These are phyloP conservation scores for Periphyllus acericola DNA, from an alignment of 2,888 invertebrate genomes.

Conservation along the genomic window DNA sequence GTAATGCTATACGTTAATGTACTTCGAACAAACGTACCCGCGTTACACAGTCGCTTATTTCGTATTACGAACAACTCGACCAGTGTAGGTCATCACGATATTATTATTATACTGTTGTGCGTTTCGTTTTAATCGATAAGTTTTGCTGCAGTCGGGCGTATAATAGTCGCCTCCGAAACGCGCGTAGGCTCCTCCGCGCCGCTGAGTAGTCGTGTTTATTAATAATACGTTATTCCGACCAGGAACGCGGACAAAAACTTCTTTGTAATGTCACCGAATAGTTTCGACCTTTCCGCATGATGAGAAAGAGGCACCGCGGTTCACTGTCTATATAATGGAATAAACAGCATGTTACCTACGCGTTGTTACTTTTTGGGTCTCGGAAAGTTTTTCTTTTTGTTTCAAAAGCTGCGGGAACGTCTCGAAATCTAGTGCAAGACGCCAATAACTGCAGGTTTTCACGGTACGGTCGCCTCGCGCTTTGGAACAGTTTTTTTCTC, in stretches of 20 bases:
- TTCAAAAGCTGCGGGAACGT: not conserved
- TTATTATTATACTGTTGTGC: no score
- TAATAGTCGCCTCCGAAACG: not conserved
- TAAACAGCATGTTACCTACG: not conserved
- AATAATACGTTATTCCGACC: not conserved
- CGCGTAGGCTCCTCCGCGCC: not conserved
- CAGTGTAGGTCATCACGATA: no score
- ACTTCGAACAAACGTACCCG: no score
- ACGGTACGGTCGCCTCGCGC: no score
- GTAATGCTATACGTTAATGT: no score
- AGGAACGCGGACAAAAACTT: not conserved
- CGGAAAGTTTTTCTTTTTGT: not conserved
- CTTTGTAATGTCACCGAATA: not conserved
- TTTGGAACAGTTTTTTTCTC: no score
- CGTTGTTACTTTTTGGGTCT: not conserved
- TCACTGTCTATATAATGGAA: no score
- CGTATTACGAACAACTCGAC: no score
- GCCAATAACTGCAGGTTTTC: no score
- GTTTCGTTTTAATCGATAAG: not conserved
- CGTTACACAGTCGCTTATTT: no score
- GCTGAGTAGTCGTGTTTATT: not conserved
- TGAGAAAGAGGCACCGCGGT: not conserved
- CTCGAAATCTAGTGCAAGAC: not conserved
- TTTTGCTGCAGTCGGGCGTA: not conserved
- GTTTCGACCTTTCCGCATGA: not conserved